phyloP scores from a whole-genome alignment of 2,797 vertebrate species.

The Tragopan temminckii region DNA sequence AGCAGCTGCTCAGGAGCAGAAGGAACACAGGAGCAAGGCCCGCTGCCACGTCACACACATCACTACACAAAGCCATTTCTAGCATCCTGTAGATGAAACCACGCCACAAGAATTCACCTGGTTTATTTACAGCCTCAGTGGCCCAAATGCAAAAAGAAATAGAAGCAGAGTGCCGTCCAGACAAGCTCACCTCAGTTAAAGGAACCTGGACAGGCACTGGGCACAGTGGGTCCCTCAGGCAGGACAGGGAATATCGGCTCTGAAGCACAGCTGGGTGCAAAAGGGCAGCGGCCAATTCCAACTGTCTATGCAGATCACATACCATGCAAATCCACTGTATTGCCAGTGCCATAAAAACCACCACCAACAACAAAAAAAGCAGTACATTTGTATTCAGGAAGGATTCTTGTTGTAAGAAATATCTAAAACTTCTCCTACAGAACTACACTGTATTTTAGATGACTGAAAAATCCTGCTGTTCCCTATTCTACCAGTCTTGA shows the following conservation, averaged over 20 bases:
- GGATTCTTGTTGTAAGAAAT: background rate
- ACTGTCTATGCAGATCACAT: background rate
- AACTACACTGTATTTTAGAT: background rate
- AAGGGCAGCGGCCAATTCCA: background rate
- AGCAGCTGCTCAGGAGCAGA: constrained; percentile 33
- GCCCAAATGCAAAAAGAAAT: constrained; percentile 25
- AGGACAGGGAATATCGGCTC: background rate
- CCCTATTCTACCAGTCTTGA: background rate
- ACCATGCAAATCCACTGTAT: background rate
- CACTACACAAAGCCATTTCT: background rate
- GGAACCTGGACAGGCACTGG: background rate
- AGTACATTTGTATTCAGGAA: background rate
- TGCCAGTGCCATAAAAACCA: background rate
- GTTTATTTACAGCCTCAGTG: constrained; percentile 53
- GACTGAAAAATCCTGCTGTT: background rate
- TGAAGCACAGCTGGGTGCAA: background rate
- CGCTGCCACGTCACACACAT: background rate
- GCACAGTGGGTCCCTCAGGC: background rate
- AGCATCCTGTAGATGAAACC: background rate
- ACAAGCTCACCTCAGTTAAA: background rate
- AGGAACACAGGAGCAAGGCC: background rate
- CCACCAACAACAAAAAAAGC: background rate
- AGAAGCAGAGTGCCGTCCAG: constrained; percentile 9
- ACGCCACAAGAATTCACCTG: constrained; percentile 29
- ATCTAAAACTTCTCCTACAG: background rate